Base-by-base conservation (phyloP, 2,888 invertebrate genomes). In the Lithophane semibrunnea region DNA sequence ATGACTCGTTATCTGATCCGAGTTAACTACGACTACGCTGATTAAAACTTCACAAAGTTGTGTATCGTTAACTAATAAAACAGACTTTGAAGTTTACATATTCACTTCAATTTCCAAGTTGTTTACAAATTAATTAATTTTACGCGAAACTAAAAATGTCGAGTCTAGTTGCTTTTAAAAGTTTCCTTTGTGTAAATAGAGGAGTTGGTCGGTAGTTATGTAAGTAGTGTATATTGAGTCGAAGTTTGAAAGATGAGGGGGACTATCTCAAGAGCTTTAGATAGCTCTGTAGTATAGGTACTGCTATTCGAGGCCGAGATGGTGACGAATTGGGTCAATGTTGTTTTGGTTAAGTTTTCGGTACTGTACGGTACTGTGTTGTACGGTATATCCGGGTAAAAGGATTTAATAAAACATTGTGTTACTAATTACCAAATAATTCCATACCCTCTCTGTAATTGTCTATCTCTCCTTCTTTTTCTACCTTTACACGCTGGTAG, bases 41-140 rank as follows among this genome's bases (percentile, higher is more conserved):
- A 79, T 85, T 85, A 80, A 85, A 85, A 83, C 70, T 85, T 75
- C 47, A 72, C n/a, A 18, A 75, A 83, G 70, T 74, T 73, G 16
- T 71, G 64, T 84, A 84, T 84, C 54, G 70, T 49, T 77, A 85
- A 80, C 80, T 82, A 85, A 82, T 83, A 83, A 74, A 85, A 71
- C 76, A 75, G 82, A 73, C 74, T 75, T 71, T 64, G 3, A 77
- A 80, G 83, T 84, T 73, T 73, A 83, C 83, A 82, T 70, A 75
- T 74, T 77, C 70, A 68, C 82, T 85, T 75, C 65, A 75, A 73
- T 76, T 56, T 70, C 42, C 44, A 79, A 83, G 72, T 82, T 81
- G 85, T 77, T 66, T 56, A 70, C 74, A 75, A 66, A 81, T 84
- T 78, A 81, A 84, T 84, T 82, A 83, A 83, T 81, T 84, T 82